Evolutionary conservation across 2,888 invertebrate genomes (phyloP).

Genomic region (Synanthedon myopaeformis): DNA sequence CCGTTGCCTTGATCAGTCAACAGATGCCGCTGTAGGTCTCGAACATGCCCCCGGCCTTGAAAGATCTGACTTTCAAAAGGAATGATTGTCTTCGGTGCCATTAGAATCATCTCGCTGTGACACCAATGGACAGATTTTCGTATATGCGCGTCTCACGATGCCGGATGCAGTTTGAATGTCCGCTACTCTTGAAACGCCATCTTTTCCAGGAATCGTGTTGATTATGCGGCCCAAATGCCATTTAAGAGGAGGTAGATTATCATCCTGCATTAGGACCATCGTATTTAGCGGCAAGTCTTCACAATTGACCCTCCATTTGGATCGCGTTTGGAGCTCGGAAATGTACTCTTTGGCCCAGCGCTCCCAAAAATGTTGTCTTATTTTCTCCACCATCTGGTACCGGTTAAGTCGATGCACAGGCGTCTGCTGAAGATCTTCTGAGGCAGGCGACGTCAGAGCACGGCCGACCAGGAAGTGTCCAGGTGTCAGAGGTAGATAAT

Average conservation of each 20-base stretch:
- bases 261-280: constrained; percentile 2
- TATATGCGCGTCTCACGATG: constrained; percentile 1
- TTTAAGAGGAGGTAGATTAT: not conserved
- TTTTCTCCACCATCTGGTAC: constrained; percentile 10
- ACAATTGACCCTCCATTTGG: constrained; percentile 11
- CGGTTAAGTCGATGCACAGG: constrained; percentile 5
- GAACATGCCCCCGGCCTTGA: constrained; percentile 3
- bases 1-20: no score
- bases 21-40: no score
- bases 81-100: not conserved
- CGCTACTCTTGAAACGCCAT: constrained; percentile 4
- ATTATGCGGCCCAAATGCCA: constrained; percentile 3
- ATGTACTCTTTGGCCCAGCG: constrained; percentile 13
- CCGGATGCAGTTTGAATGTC: constrained; percentile 3
- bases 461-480: constrained; percentile 2
- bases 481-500: constrained; percentile 2
- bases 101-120: not conserved
- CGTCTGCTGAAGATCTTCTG: constrained; percentile 1
- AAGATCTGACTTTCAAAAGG: constrained; percentile 2
- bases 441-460: constrained; percentile 4
- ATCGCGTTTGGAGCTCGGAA: constrained; percentile 13
- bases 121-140: not conserved
- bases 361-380: constrained; percentile 15
- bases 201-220: constrained; percentile 1
- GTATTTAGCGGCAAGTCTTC: not conserved